Conservation (phyloP, 2,888 invertebrate genomes). For the Idaea aversata region DNA sequence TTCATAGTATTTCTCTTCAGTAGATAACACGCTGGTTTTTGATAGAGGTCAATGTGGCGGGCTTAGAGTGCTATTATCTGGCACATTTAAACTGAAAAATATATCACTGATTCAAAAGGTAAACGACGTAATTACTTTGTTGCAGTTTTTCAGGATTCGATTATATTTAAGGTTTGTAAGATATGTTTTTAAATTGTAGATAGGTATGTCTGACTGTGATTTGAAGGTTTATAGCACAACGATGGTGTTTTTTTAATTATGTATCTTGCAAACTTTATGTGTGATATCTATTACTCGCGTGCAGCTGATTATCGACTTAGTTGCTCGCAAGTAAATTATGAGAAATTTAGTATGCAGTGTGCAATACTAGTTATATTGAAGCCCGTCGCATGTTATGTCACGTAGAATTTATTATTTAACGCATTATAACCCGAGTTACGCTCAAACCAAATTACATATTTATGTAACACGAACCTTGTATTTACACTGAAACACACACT, state of each 20-base stretch:
- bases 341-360: conserved; percentile 16
- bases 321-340: not conserved
- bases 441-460: conserved; percentile 37
- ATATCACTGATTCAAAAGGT: not conserved
- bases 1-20: conserved; percentile 40
- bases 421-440: conserved; percentile 27
- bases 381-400: not conserved
- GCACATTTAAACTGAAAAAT: not conserved
- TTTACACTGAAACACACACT: not conserved
- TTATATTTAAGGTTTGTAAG: not conserved
- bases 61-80: not conserved
- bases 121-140: not conserved
- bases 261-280: not conserved
- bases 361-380: conserved; percentile 8
- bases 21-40: conserved; percentile 35
- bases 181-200: not conserved
- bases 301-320: too few relatives aligned
- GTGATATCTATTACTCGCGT: too few relatives aligned
- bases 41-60: conserved; percentile 20
- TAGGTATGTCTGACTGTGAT: not conserved
- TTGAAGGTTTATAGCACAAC: not conserved
- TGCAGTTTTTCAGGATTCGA: not conserved
- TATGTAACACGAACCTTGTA: not conserved
- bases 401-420: not conserved
- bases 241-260: not conserved